These are phyloP conservation scores for Synanthedon tipuliformis DNA, from an alignment of 2,888 invertebrate genomes.

Conservation along the genomic window DNA sequence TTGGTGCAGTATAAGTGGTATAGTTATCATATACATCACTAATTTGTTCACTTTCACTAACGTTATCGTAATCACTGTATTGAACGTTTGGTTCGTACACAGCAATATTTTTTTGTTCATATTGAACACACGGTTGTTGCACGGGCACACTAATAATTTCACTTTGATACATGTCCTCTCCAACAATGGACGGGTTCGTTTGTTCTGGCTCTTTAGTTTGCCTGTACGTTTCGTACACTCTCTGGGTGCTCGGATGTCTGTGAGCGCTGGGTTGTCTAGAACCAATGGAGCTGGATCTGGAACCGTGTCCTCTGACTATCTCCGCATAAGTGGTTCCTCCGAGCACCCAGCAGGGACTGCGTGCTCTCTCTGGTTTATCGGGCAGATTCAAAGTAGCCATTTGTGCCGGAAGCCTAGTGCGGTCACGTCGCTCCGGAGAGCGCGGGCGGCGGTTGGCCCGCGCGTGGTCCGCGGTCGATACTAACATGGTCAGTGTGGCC, in stretches of 20 bases:
- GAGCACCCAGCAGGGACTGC: slow-evolving; percentile 79
- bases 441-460: slow-evolving; percentile 56
- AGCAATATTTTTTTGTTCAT: slow-evolving; percentile 21
- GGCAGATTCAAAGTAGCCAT: slow-evolving; percentile 8
- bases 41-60: slow-evolving; percentile 49
- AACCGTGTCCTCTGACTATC: slow-evolving; percentile 75
- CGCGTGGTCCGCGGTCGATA: slow-evolving; percentile 29
- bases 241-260: slow-evolving; percentile 17
- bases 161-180: slow-evolving; percentile 17
- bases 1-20: slow-evolving; percentile 6
- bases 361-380: slow-evolving; percentile 52
- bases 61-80: slow-evolving; percentile 34
- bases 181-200: slow-evolving; percentile 6
- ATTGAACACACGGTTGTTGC: slow-evolving; percentile 25
- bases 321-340: slow-evolving; percentile 84
- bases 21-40: slow-evolving; percentile 27
- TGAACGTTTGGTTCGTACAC: slow-evolving; percentile 21
- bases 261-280: slow-evolving; percentile 27
- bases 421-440: slow-evolving; percentile 53
- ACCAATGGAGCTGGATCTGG: slow-evolving; percentile 43
- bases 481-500: slow-evolving; percentile 53
- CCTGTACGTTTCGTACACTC: slow-evolving; percentile 11
- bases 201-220: slow-evolving; percentile 6
- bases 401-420: slow-evolving; percentile 12
- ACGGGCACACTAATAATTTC: slow-evolving; percentile 25